phyloP scores from a whole-genome alignment of 2,797 vertebrate species.

The Denticeps clupeoides region DNA sequence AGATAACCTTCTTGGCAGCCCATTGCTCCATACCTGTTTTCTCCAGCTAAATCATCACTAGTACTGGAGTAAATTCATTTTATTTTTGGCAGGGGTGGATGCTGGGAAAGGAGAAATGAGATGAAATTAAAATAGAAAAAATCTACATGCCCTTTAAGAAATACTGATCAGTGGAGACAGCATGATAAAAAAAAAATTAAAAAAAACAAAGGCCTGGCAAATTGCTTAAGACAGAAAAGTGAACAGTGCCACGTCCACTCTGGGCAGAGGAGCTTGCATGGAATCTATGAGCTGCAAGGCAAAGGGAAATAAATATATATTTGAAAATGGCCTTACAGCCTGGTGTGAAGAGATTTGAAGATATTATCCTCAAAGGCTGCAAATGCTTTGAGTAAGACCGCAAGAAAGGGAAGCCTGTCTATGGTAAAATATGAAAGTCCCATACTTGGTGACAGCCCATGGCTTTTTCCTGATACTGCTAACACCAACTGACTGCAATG shows the following conservation, averaged over 20 bases:
- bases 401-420: slow-evolving; percentile 51
- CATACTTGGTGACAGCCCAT: slow-evolving; percentile 65
- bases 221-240: slow-evolving; percentile 44
- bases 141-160: slow-evolving; percentile 10
- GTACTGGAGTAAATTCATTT: slow-evolving; percentile 8
- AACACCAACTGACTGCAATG: slow-evolving; percentile 64
- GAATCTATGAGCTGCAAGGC: too few relatives aligned
- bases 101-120: slow-evolving; percentile 2
- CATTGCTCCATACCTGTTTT: too few relatives aligned
- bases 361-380: slow-evolving; percentile 70
- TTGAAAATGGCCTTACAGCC: slow-evolving; percentile 68
- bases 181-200: too few relatives aligned
- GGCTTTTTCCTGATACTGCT: slow-evolving; percentile 67
- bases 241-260: slow-evolving; percentile 36
- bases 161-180: slow-evolving; percentile 22
- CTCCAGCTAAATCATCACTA: slow-evolving; percentile 10
- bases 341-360: slow-evolving; percentile 62
- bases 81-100: too few relatives aligned
- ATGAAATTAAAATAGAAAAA: too few relatives aligned
- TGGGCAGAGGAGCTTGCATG: slow-evolving; percentile 24
- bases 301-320: too few relatives aligned
- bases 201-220: slow-evolving; percentile 30
- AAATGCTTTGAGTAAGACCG: slow-evolving; percentile 57
- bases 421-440: slow-evolving; percentile 67
- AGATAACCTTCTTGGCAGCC: too few relatives aligned